Conservation (phyloP, 2,888 invertebrate genomes). For the Diarsia mendica region DNA sequence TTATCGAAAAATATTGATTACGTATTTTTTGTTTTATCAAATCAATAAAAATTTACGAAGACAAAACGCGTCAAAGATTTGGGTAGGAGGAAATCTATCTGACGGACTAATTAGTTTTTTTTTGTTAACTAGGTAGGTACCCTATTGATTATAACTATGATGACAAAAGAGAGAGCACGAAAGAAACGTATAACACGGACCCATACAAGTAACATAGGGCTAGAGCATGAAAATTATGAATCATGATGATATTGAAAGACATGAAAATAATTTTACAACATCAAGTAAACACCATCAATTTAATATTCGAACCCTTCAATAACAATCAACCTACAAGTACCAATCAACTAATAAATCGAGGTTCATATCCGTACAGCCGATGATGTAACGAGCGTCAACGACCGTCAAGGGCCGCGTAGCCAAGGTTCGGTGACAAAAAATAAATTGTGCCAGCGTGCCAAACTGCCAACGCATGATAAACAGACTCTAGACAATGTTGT, state of each 20-base stretch:
- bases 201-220: background rate
- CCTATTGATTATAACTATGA: background rate
- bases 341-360: slow-evolving; percentile 29
- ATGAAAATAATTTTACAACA: background rate
- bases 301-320: background rate
- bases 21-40: too few species aligned
- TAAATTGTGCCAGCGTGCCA: slow-evolving; percentile 57
- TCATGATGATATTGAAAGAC: background rate
- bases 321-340: slow-evolving; percentile 1
- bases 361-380: slow-evolving; percentile 45
- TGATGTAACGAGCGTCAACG: slow-evolving; percentile 61
- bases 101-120: too few species aligned
- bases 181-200: background rate
- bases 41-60: too few species aligned
- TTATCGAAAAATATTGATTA: too few species aligned
- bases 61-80: too few species aligned
- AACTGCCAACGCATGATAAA: slow-evolving; percentile 50
- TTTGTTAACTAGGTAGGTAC: too few species aligned
- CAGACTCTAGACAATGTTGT: slow-evolving; percentile 32
- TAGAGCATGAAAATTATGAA: background rate
- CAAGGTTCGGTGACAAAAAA: slow-evolving; percentile 65
- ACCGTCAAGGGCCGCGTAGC: slow-evolving; percentile 61
- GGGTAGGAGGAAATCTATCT: too few species aligned
- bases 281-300: background rate
- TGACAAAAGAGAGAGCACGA: background rate